Conservation (phyloP, 2,113 vertebrate species). For the Prolemur simus region DNA sequence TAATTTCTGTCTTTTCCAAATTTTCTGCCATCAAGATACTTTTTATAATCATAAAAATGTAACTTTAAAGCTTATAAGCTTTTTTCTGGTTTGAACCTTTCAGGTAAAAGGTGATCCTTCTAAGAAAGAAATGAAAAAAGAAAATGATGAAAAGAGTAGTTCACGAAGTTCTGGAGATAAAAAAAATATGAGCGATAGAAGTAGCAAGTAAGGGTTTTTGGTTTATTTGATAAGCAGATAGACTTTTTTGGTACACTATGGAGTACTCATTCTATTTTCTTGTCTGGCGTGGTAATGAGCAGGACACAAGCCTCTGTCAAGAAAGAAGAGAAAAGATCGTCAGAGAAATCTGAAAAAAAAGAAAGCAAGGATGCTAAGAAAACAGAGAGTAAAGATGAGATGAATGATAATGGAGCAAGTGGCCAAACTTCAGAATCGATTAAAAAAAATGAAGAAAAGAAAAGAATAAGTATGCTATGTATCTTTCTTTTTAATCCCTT, state of each 20-base stretch:
- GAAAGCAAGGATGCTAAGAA: conserved; percentile 94
- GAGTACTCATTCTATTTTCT: conserved; percentile 63
- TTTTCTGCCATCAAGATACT: not conserved
- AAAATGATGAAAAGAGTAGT: conserved; percentile 91
- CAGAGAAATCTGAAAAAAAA: conserved; percentile 94
- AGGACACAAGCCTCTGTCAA: conserved; percentile 90
- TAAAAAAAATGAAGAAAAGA: conserved; percentile 94
- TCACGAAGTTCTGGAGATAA: conserved; percentile 91
- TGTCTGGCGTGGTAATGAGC: conserved; percentile 56
- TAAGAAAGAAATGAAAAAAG: conserved; percentile 97
- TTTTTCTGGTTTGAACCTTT: conserved; percentile 61
- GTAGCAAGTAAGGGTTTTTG: conserved; percentile 85
- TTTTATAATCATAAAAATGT: conserved; percentile 7
- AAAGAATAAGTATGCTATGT: conserved; percentile 90
- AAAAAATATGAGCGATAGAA: conserved; percentile 88
- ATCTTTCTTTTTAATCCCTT: conserved; percentile 66
- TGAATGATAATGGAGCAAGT: conserved; percentile 87
- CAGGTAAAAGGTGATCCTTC: conserved; percentile 97
- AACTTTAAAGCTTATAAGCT: not conserved
- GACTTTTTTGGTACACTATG: not conserved
- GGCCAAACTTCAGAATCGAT: conserved; percentile 84
- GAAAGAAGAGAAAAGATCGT: conserved; percentile 95
- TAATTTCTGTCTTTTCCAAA: not conserved
- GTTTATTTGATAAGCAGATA: not conserved
- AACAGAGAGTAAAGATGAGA: conserved; percentile 89